Conservation (phyloP, 2,888 invertebrate genomes). For the Atethmia centrago region DNA sequence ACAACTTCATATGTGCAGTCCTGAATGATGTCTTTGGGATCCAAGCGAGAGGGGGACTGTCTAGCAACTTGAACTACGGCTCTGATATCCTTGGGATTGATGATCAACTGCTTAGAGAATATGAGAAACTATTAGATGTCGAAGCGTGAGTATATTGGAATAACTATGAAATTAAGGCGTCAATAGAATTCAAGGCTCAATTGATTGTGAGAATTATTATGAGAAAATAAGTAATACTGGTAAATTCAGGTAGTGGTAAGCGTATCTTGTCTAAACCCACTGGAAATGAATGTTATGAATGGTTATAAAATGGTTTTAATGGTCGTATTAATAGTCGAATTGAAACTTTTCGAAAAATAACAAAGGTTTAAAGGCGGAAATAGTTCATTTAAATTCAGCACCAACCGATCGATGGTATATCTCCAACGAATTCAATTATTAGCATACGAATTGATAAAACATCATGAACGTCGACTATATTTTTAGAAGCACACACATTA, state of each 20-base stretch:
- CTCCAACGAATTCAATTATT: slow-evolving; percentile 34
- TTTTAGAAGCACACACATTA: slow-evolving; percentile 59
- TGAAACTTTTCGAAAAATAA: not conserved
- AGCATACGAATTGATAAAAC: slow-evolving; percentile 36
- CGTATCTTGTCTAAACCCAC: slow-evolving; percentile 4
- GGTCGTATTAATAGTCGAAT: slow-evolving; percentile 2
- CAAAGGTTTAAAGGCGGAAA: not conserved
- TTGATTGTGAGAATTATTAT: slow-evolving; percentile 23
- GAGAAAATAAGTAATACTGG: slow-evolving; percentile 46
- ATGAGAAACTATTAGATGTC: slow-evolving; percentile 91
- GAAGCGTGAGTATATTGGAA: slow-evolving; percentile 81
- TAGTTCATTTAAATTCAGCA: slow-evolving; percentile 3
- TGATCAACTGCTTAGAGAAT: slow-evolving; percentile 93
- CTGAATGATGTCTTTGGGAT: slow-evolving; percentile 98
- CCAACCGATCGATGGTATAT: slow-evolving; percentile 30
- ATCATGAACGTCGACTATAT: slow-evolving; percentile 42
- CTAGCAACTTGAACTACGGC: slow-evolving; percentile 96
- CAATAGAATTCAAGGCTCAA: slow-evolving; percentile 31
- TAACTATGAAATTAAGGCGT: slow-evolving; percentile 9
- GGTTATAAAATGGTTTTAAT: not conserved
- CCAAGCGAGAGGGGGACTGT: slow-evolving; percentile 95
- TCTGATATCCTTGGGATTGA: slow-evolving; percentile 96
- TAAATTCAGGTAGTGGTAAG: slow-evolving; percentile 24
- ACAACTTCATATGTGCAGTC: slow-evolving; percentile 96
- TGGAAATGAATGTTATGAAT: not conserved